These are phyloP conservation scores for Lobophora halterata DNA, from an alignment of 2,888 invertebrate species.

Conservation along the genomic window DNA sequence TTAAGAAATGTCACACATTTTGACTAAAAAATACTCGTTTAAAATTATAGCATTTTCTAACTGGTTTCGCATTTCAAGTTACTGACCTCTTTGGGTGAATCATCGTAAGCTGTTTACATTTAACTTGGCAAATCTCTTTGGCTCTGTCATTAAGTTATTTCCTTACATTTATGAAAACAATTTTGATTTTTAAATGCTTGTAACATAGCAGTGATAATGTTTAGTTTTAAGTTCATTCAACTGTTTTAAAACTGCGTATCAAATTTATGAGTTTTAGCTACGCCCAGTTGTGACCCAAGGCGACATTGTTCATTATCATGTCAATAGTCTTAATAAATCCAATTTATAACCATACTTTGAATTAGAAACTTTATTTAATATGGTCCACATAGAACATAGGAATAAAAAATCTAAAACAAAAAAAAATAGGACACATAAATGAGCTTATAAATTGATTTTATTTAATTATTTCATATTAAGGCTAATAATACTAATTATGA, in stretches of 20 bases:
- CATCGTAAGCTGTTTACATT: constrained; percentile 53
- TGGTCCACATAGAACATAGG: no score
- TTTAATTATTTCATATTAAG: no score
- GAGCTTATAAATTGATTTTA: no score
- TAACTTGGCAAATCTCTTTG: constrained; percentile 32
- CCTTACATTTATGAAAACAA: constrained; percentile 38
- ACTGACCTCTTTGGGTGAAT: constrained; percentile 63
- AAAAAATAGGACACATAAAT: no score
- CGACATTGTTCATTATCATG: constrained; percentile 7
- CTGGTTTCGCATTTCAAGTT: constrained; percentile 56
- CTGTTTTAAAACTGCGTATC: constrained; percentile 12
- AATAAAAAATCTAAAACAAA: background rate
- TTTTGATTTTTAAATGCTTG: constrained; percentile 7
- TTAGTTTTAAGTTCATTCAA: constrained; percentile 27
- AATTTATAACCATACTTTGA: no score
- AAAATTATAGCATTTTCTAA: constrained; percentile 55
- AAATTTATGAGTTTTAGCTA: constrained; percentile 16
- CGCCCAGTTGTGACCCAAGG: constrained; percentile 17
- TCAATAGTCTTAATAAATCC: background rate
- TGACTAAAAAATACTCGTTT: constrained; percentile 37
- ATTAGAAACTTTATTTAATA: no score
- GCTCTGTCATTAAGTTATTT: constrained; percentile 24
- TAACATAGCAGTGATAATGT: constrained; percentile 24
- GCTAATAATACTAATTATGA: no score
- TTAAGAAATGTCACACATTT: constrained; percentile 50